Evolutionary conservation across 2,888 invertebrate genomes (phyloP), one percentile per base, ranked within the genome.

Genomic region (Petrophora chlorosata): DNA sequence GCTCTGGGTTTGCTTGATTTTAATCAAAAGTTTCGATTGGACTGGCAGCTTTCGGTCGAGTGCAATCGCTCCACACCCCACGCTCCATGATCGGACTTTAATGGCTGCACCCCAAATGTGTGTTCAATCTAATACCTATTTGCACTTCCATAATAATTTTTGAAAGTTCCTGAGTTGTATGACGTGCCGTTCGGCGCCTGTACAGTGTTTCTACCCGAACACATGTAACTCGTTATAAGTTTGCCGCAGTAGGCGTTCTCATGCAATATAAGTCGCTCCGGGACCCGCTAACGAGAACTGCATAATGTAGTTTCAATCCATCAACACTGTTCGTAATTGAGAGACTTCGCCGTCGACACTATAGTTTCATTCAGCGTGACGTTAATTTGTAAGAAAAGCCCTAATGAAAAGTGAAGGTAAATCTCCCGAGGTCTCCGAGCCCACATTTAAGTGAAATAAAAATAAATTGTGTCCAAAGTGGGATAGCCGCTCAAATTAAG

Each of bases 1-100:
- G 76, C 73, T 71, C 74, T 70, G 59, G 79, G 83, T 84, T 85
- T 85, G 85, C 84, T 85, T 89, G 89, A 87, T 89, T 89, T 89
- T 89, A 90, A 89, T 89, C 89, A 88, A 90, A 89, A 89, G 83
- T 89, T 89, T 84, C 84, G 79, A 89, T 88, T 88, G 86, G 76
- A 79, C 80, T 79, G 82, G 83, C 78, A 76, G 70, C 76, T 22
- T 33, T 44, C 73, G 72, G 71, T 73, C 70, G 83, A 82, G 79
- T 76, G 79, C 82, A 80, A 73, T 75, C 69, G 72, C 56, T 59
- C 65, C 67, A 66, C 71, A 65, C 70, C 73, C 67, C 70, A 70
- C 53, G 61, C 64, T 68, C 68, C 68, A 72, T 78, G 81, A 80
- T 82, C 75, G 73, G 70, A 76, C 62, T 84, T 82, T 85, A 82